A percentile compares a stretch with the other conserved stretches of the same genome.
Conservation (phyloP, 1,140 invertebrate species). For the Sycobia sp. region DNA sequence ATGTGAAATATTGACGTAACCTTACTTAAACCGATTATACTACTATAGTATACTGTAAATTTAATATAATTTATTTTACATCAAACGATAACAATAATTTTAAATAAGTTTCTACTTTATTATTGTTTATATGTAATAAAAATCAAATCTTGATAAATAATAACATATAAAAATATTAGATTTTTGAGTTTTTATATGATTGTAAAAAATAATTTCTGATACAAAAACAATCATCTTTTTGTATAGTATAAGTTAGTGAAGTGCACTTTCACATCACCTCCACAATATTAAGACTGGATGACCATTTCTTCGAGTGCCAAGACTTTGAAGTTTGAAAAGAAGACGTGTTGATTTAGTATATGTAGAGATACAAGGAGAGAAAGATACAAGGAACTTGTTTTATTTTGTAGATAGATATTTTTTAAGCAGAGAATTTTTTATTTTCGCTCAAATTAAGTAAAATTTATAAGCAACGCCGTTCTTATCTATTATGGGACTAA, state of each 20-base stretch:
- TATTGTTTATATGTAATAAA: neutral
- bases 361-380: too few relatives aligned
- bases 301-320: conserved; percentile 34
- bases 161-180: neutral
- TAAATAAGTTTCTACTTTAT: neutral
- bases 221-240: too few relatives aligned
- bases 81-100: neutral
- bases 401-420: conserved; percentile 18
- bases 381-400: conserved; percentile 9
- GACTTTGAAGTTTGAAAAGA: conserved; percentile 8
- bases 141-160: neutral
- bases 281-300: conserved; percentile 24
- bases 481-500: too few relatives aligned
- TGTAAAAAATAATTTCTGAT: neutral
- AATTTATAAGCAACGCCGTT: too few relatives aligned
- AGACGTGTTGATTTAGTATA: conserved; percentile 14
- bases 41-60: neutral
- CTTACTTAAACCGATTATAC: neutral
- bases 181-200: neutral
- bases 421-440: neutral
- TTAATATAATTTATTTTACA: conserved; percentile 23
- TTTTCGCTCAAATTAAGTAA: too few relatives aligned
- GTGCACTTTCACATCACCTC: conserved; percentile 10
- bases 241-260: neutral
- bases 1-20: conserved; percentile 3